Percentiles rank a stretch among this genome's conserved stretches.
These are phyloP conservation scores for Callyntrura sp. DNA, from an alignment of 2,888 invertebrate species.

Conservation along the genomic window DNA sequence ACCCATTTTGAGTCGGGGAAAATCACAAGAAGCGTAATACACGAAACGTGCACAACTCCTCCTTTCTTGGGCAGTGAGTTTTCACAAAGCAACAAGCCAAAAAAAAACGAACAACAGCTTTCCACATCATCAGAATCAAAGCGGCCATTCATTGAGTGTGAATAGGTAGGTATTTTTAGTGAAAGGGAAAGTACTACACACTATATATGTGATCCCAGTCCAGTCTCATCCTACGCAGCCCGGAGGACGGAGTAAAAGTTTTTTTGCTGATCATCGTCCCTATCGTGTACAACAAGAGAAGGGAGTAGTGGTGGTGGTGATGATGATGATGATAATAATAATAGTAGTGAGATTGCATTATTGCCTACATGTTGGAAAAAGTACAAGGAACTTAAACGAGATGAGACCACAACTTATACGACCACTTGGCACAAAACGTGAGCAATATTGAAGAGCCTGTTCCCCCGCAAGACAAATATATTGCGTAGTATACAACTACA, in stretches of 20 bases:
- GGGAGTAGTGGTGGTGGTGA: neutral
- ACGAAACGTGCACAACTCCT: neutral
- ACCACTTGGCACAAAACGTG: slow-evolving; percentile 42
- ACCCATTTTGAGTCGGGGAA: neutral
- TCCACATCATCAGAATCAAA: neutral
- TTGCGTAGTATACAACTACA: neutral
- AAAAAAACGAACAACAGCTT: neutral
- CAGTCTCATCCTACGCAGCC: slow-evolving; percentile 17
- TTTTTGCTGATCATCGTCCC: slow-evolving; percentile 31
- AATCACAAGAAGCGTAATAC: neutral
- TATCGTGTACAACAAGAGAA: neutral
- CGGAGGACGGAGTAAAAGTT: slow-evolving; percentile 17
- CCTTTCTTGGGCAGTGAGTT: no score
- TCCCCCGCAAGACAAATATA: slow-evolving; percentile 15
- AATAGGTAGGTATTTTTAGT: slow-evolving; percentile 9
- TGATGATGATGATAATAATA: neutral
- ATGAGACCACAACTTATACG: slow-evolving; percentile 50
- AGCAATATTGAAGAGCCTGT: slow-evolving; percentile 15
- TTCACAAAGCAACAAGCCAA: slow-evolving; percentile 50
- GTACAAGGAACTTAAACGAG: slow-evolving; percentile 18
- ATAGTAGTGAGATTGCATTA: slow-evolving; percentile 25
- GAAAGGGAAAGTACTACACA: slow-evolving; percentile 16
- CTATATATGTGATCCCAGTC: no score
- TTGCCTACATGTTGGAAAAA: slow-evolving; percentile 1
- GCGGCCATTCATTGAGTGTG: neutral